These are phyloP conservation scores for Bugulina stolonifera DNA, from an alignment of 2,888 invertebrate species.

Conservation along the genomic window DNA sequence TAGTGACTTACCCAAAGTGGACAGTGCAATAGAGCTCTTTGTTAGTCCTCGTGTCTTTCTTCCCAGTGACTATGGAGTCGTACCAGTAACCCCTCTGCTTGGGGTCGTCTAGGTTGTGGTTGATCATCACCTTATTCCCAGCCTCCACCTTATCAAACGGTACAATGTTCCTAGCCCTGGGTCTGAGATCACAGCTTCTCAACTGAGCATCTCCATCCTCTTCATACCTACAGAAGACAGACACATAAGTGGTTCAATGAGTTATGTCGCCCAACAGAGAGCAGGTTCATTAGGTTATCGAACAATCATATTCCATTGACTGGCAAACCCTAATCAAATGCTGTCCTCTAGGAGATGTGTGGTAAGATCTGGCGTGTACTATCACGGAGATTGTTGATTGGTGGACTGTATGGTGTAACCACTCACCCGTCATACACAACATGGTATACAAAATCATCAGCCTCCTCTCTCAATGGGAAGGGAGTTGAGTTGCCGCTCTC, in stretches of 20 bases:
- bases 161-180: slow-evolving; percentile 61
- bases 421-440: slow-evolving; percentile 47
- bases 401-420: too few species aligned
- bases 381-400: too few species aligned
- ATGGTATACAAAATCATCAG: slow-evolving; percentile 40
- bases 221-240: slow-evolving; percentile 37
- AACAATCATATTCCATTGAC: too few species aligned
- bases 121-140: slow-evolving; percentile 66
- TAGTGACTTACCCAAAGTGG: slow-evolving; percentile 15
- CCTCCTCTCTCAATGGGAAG: slow-evolving; percentile 29
- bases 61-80: slow-evolving; percentile 49
- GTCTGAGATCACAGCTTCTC: slow-evolving; percentile 59
- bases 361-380: too few species aligned
- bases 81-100: slow-evolving; percentile 68
- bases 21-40: slow-evolving; percentile 41
- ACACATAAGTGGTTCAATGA: too few species aligned
- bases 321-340: too few species aligned
- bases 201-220: slow-evolving; percentile 42
- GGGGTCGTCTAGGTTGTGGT: slow-evolving; percentile 68
- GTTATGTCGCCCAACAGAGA: too few species aligned
- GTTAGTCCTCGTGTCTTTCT: slow-evolving; percentile 40
- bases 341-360: too few species aligned
- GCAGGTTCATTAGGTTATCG: too few species aligned
- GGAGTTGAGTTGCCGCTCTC: slow-evolving; percentile 27
- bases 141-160: slow-evolving; percentile 58